Base-by-base conservation (phyloP, 2,797 vertebrate species). In the Siniperca undulata region DNA sequence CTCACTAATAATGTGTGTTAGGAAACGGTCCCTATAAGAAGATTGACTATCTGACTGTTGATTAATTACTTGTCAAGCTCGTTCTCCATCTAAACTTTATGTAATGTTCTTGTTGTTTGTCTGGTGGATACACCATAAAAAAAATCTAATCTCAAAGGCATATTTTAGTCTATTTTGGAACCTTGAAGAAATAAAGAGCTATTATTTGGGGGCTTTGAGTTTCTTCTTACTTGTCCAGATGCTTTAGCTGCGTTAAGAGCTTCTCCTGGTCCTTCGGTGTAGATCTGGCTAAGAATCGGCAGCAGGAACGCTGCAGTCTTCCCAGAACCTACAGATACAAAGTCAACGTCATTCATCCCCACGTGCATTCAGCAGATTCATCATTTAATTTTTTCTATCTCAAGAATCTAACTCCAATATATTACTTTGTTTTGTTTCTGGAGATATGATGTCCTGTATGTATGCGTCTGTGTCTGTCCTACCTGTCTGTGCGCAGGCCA, bases 401-500 rank as follows among this genome's bases (percentile, higher is more conserved):
- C 34, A 24, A 48, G 20, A 73, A 24, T 64, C 10, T 12, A 13
- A 58, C 12, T 8, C 3, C 5, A 46, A 2, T 7, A 34, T 19
- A 16, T 58, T n/a, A 24, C 22, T 22, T 20, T 58, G 20, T 19
- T 53, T 34, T 42, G 17, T 44, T 22, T 70, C 13, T 12, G 36
- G 3, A 58, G 6, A 34, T 30, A 7, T 2, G 27, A 12, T 2
- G n/a, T 34, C 60, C 7, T 56, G 24, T 3, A 24, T 22, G n/a
- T 55, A 5, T 70, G 22, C 44, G 53, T 60, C 48, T 56, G 7
- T 55, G 2, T 46, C 11, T 56, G 19, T 11, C 20, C 7, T 91
- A 98, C 98, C 98, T 82, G 98, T 99, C 93, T 99, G 98, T 60
- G 98, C 98, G 77, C 98, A 99, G 80, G 98, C 98, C 98, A 99